Evolutionary conservation across 2,797 vertebrate species (phyloP), one percentile per base, ranked within the genome.

Genomic region (Trichosurus vulpecula): DNA sequence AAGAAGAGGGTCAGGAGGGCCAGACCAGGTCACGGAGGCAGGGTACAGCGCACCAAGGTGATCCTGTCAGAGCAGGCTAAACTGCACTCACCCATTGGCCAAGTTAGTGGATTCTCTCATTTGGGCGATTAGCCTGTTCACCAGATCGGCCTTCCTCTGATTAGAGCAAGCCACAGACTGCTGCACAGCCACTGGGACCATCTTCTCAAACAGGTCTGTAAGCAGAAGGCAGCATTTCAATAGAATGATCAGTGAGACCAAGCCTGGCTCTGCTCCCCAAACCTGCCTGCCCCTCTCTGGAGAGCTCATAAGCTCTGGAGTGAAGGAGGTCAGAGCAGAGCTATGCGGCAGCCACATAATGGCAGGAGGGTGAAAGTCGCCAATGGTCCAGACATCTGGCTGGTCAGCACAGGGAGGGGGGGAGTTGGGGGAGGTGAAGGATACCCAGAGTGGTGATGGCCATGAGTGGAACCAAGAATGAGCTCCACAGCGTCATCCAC

Each of bases 201-300:
- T 99, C 98, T 99, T 99, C 98, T 99, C 99, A 99, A 99, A 99
- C 95, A 99, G 97, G 97, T 99, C 99, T 99, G 97, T 74, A 98
- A 98, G 92, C 66, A 54, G 94, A 95, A 96, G 92, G 2, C 31
- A 8, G 91, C 66, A 91, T 90, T 19, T 92, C 87, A 92, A 81
- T 31, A 93, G 41, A 14, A 35, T 3, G 35, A 22, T n/a, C 61
- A 66, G 61, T 3, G 13, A 66, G 31, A 66, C 61, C 30, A 6
- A 16, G 12, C 4, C 1, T 41, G 35, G 61, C 4, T 31, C 30
- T 74, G 35, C 35, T n/a, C 35, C 58, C 35, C 35, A 66, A n/a
- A 61, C 31, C 12, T 4, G 58, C 61, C 61, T 66, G 61, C 1
- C 31, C 61, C 35, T 58, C 12, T 31, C 29, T 58, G 57, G 30